phyloP scores from a whole-genome alignment of 2,113 vertebrate genomes.

The Dipodomys stephensi region DNA sequence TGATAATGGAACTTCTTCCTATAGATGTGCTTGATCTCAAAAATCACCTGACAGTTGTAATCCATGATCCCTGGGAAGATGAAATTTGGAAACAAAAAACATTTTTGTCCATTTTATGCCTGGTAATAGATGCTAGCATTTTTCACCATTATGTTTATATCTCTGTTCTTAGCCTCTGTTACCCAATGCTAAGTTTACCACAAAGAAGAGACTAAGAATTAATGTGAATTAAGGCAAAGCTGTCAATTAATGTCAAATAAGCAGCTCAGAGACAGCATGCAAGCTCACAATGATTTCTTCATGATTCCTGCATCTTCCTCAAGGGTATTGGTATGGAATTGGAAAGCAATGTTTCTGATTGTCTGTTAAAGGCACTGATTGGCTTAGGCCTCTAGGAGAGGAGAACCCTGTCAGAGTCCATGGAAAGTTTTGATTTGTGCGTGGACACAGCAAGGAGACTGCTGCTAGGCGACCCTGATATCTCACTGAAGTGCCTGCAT shows the following conservation, averaged over 20 bases:
- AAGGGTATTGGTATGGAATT: neutral
- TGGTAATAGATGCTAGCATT: neutral
- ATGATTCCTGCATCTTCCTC: neutral
- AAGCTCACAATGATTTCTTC: slow-evolving; percentile 14
- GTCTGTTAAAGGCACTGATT: neutral
- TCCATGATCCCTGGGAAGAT: slow-evolving; percentile 1
- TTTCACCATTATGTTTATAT: neutral
- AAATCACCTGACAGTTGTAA: slow-evolving; percentile 16
- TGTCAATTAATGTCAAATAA: too few relatives aligned
- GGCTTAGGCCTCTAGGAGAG: neutral
- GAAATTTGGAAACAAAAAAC: neutral
- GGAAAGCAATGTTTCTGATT: slow-evolving; percentile 2
- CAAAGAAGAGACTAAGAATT: neutral
- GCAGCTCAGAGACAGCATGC: neutral
- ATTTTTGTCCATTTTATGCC: neutral
- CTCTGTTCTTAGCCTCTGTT: neutral
- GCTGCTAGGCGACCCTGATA: neutral
- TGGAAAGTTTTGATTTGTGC: neutral
- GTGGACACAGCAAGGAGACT: neutral
- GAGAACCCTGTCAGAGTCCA: neutral
- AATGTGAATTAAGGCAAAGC: neutral
- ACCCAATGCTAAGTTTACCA: neutral
- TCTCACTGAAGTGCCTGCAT: neutral
- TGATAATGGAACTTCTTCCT: neutral
- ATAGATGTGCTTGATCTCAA: neutral